Percentiles rank a stretch among this genome's conserved stretches.
These are phyloP conservation scores for Penaeus monodon DNA, from an alignment of 2,888 invertebrate genomes.

Conservation along the genomic window DNA sequence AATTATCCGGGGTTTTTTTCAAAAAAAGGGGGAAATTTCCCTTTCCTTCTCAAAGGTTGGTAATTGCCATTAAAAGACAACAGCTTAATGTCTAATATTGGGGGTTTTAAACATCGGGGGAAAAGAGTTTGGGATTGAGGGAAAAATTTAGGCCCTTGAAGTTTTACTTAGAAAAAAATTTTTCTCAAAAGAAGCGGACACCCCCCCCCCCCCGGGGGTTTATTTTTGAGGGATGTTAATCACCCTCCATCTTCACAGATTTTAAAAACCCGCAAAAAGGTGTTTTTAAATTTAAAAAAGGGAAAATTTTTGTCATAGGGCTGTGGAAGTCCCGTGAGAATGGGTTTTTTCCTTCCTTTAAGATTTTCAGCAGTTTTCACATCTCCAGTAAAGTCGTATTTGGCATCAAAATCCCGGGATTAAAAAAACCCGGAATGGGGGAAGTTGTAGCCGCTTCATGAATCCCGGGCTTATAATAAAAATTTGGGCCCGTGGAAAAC, in stretches of 20 bases:
- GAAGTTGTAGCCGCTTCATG: slow-evolving; percentile 16
- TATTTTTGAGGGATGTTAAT: slow-evolving; percentile 29
- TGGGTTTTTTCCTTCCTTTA: slow-evolving; percentile 29
- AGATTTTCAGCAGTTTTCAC: slow-evolving; percentile 34
- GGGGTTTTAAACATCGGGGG: slow-evolving; percentile 25
- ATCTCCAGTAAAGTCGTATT: too few species aligned
- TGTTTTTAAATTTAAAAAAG: slow-evolving; percentile 32
- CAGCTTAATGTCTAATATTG: slow-evolving; percentile 25
- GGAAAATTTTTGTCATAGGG: slow-evolving; percentile 47
- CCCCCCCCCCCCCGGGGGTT: too few species aligned
- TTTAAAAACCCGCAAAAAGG: slow-evolving; percentile 52
- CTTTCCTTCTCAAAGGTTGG: not conserved
- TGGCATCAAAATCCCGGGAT: slow-evolving; percentile 20
- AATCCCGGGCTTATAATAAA: slow-evolving; percentile 26
- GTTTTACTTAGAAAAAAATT: slow-evolving; percentile 12
- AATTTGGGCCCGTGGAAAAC: slow-evolving; percentile 5
- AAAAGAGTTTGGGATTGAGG: not conserved
- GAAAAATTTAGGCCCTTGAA: slow-evolving; percentile 6
- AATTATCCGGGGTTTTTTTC: slow-evolving; percentile 35
- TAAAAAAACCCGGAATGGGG: slow-evolving; percentile 30
- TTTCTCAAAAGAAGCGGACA: slow-evolving; percentile 32
- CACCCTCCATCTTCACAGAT: slow-evolving; percentile 30
- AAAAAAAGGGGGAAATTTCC: slow-evolving; percentile 16
- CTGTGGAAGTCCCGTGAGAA: slow-evolving; percentile 20
- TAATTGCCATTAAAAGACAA: slow-evolving; percentile 11